Base-by-base conservation (phyloP, 2,113 vertebrate species). In the Terrapene triunguis region DNA sequence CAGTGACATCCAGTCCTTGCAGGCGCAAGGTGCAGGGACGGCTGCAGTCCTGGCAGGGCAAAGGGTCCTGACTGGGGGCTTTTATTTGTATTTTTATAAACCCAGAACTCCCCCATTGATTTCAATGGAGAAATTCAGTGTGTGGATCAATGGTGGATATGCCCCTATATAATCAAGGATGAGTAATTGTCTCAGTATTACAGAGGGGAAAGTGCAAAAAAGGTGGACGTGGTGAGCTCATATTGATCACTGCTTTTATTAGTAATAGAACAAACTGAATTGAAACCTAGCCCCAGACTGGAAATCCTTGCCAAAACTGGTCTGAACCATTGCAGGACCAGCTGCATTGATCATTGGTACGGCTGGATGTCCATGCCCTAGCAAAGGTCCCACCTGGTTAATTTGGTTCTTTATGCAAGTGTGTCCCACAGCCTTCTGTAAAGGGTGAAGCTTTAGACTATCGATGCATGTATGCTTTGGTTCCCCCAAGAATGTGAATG, bases 401-500 rank as follows among this genome's bases (percentile, higher is more conserved):
- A n/a, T 69, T 69, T 69, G 35, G 14, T 69, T 69, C 35, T 69
- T 69, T 69, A 69, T 69, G 35, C 62, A 69, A 69, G 62, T 10
- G 35, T 69, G 14, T 59, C 11, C 16, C 16, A n/a, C 65, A n/a
- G 16, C 5, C 65, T 69, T n/a, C 62, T n/a, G 35, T 69, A 69
- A 69, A 80, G 84, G 35, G 54, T 94, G 57, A 42, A 89, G 47
- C 57, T 57, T 86, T 88, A 79, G 85, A 22, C 21, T 85, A 50
- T 92, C 48, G 38, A 62, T 91, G 81, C 25, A 93, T 89, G 90
- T 91, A 91, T 91, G 74, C 85, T 81, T 79, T 89, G 89, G 50
- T n/a, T 95, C 44, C 38, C 57, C 84, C 79, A 91, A 93, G 89
- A 88, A 54, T 90, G 80, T 51, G 89, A 42, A 84, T 90, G 89